These are phyloP conservation scores for Pardosa pseudoannulata DNA, from an alignment of 2,888 invertebrate genomes.

Conservation along the genomic window DNA sequence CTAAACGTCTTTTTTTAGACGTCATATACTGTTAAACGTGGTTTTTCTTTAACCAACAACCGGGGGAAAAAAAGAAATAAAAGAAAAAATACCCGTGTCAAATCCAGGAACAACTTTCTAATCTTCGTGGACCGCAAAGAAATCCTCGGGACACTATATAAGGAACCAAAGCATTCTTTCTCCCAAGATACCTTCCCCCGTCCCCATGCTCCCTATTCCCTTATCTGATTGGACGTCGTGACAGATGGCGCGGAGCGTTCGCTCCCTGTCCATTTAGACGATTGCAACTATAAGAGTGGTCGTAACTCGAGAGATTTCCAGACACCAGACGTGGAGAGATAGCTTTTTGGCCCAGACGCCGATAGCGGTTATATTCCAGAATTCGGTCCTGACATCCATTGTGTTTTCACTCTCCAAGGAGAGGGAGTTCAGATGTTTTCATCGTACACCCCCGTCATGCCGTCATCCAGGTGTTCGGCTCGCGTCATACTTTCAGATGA, in stretches of 20 bases:
- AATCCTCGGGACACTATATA: no score
- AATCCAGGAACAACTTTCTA: no score
- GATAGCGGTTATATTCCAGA: neutral
- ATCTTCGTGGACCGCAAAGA: no score
- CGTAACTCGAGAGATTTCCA: neutral
- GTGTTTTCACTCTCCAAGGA: neutral
- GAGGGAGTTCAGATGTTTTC: neutral
- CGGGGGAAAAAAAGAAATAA: no score
- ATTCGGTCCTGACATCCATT: neutral
- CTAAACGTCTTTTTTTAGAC: no score
- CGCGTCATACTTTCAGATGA: neutral
- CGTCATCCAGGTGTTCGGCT: neutral
- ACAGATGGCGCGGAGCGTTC: neutral
- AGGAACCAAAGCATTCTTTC: neutral
- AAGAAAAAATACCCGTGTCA: no score
- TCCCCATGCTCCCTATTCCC: neutral
- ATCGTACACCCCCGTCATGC: neutral
- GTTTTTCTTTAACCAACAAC: no score
- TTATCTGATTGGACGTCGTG: slow-evolving; percentile 7
- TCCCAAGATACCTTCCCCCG: no score
- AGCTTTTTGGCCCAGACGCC: no score
- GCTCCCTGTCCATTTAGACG: neutral
- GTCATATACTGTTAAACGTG: no score
- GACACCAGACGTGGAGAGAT: neutral
- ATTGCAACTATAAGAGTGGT: neutral